phyloP scores from a whole-genome alignment of 37 sponge, comb jelly and placozoan genomes.

The Beroe forskalii region DNA sequence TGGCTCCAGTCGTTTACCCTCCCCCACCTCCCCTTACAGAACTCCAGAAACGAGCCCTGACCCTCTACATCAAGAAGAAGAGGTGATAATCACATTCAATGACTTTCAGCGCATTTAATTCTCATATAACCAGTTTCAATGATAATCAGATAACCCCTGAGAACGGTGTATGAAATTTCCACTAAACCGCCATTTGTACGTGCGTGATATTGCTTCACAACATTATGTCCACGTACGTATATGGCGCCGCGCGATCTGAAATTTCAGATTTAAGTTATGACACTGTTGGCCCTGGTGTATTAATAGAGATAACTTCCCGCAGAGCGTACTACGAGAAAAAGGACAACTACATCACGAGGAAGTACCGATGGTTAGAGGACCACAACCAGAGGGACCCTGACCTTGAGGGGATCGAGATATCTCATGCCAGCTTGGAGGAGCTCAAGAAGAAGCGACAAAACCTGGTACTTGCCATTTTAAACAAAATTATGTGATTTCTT shows the following conservation, averaged over 20 bases:
- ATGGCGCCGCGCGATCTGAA: too few relatives aligned
- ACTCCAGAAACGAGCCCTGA: constrained; percentile 37
- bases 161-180: not conserved
- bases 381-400: constrained; percentile 48
- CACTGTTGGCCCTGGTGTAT: too few relatives aligned
- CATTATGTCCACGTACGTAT: too few relatives aligned
- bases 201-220: too few relatives aligned
- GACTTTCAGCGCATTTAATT: not conserved
- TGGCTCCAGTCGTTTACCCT: not conserved
- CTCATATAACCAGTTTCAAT: not conserved
- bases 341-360: not conserved
- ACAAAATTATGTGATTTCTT: too few relatives aligned
- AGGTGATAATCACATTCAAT: not conserved
- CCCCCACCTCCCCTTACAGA: constrained; percentile 29
- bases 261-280: too few relatives aligned
- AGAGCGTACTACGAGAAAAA: constrained; percentile 43
- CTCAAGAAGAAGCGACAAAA: constrained; percentile 58
- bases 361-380: constrained; percentile 51
- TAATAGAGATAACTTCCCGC: too few relatives aligned
- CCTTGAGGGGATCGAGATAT: constrained; percentile 50
- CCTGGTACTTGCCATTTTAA: too few relatives aligned
- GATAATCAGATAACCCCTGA: not conserved
- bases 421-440: constrained; percentile 27
- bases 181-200: too few relatives aligned
- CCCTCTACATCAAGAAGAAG: constrained; percentile 35